Conservation (phyloP, 2,888 invertebrate genomes). For the Bombyx huttoni region DNA sequence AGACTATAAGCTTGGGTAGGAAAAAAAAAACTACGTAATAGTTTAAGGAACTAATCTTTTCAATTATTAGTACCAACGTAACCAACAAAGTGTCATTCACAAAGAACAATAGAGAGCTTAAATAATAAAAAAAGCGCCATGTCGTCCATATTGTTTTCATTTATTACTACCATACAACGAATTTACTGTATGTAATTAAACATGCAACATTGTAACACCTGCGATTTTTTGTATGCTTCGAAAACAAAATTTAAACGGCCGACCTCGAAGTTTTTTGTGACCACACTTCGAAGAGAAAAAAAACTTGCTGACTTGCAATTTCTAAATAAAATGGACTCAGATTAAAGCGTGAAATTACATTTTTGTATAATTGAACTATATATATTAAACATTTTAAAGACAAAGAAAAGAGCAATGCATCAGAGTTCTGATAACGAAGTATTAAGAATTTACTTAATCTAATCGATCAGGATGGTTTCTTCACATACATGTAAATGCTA, state of each 20-base stretch:
- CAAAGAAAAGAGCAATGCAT: neutral
- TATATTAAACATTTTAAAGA: neutral
- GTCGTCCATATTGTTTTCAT: neutral
- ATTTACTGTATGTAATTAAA: neutral
- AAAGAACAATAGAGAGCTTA: too few species aligned
- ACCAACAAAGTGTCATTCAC: too few species aligned
- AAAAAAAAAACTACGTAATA: too few species aligned
- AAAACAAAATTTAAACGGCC: neutral
- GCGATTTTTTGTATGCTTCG: neutral
- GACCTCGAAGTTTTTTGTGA: neutral
- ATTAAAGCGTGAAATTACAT: neutral
- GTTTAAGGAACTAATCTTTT: too few species aligned
- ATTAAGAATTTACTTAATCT: neutral
- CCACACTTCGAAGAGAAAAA: neutral
- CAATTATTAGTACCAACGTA: too few species aligned
- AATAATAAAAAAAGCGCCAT: too few species aligned
- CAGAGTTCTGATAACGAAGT: neutral
- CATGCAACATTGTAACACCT: neutral
- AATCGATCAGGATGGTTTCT: neutral
- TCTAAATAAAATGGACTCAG: neutral
- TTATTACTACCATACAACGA: neutral
- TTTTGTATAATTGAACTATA: neutral
- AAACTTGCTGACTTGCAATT: neutral
- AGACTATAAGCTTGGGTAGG: too few species aligned
- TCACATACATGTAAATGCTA: too few species aligned